These are phyloP conservation scores for Spatula versicolor DNA, from an alignment of 2,797 vertebrate genomes.

Conservation along the genomic window DNA sequence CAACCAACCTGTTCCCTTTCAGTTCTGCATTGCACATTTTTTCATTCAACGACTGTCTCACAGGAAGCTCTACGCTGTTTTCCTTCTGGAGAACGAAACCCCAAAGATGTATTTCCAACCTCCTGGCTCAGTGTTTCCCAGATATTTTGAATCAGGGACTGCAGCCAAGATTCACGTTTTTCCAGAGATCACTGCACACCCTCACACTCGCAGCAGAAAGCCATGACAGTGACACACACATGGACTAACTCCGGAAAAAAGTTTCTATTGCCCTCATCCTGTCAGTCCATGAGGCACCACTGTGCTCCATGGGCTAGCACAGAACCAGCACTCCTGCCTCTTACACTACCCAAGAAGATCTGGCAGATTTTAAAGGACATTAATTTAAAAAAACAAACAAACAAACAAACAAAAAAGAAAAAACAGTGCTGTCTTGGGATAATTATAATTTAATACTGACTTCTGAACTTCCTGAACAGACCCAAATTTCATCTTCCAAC, in stretches of 20 bases:
- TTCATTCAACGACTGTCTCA: not conserved
- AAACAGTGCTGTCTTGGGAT: not conserved
- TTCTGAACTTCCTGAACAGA: not conserved
- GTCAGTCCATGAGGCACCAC: not conserved
- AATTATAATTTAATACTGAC: not conserved
- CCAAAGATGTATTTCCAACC: conserved; percentile 25
- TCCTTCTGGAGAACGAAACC: conserved; percentile 3
- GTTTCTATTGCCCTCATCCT: not conserved
- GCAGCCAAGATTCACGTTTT: conserved; percentile 46
- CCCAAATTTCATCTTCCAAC: not conserved
- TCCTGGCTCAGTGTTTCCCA: not conserved
- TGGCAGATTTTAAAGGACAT: not conserved
- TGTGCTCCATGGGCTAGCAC: not conserved
- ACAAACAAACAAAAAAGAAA: not conserved
- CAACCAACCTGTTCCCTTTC: not conserved
- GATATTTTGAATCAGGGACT: not conserved
- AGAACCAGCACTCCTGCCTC: accelerated
- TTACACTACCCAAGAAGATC: not conserved
- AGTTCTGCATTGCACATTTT: not conserved
- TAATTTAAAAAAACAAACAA: too few species aligned
- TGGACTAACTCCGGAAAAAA: not conserved
- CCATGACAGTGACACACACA: not conserved
- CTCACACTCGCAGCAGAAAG: not conserved
- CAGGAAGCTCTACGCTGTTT: not conserved
- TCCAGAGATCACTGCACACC: not conserved